Base-by-base conservation (phyloP, 2,113 vertebrate genomes). In the Scytalopus superciliaris region DNA sequence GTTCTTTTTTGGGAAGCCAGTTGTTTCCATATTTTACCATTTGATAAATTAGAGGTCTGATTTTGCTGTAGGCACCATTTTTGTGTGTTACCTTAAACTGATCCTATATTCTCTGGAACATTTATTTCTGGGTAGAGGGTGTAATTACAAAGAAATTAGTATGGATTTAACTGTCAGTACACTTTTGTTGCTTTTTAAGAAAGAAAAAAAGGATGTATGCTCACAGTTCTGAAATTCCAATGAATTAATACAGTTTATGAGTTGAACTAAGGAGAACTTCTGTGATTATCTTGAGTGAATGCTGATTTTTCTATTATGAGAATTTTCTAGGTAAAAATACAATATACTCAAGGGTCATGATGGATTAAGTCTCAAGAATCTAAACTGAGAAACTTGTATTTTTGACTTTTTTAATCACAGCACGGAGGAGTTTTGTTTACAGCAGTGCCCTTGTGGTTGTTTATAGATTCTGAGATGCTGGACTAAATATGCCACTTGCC, bases 281-380 rank as follows among this genome's bases (percentile, higher is more conserved):
- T 39, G 49, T 49, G 57, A 7, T 90, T 92, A 28, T 49, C 19
- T 74, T 69, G 47, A 22, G 31, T 52, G 15, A 64, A 22, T 45
- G 60, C 47, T 84, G 67, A 33, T 91, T 93, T 72, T 87, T 95
- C 79, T 78, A 6, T 24, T 49, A 63, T 33, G 27, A 68, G 15
- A 89, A 49, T 84, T 91, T 82, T 90, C 69, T 75, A 27, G 47
- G 40, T 94, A 50, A 94, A 92, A 84, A 91, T 81, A 89, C 86
- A 84, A 91, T n/a, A 68, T 78, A 59, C 49, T 91, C 37, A 60
- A 40, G 93, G 82, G 82, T 84, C 23, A 3, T 7, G 70, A 57
- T 52, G 79, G 87, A 75, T 95, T 96, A 96, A 89, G 70, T 57
- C 68, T 93, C 39, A 18, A 45, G 76, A 81, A 70, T 75, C 74